A percentile compares a stretch with the other conserved stretches of the same genome.
Evolutionary conservation across 2,888 invertebrate species (phyloP).

Genomic region (Zaprionus lineosus): DNA sequence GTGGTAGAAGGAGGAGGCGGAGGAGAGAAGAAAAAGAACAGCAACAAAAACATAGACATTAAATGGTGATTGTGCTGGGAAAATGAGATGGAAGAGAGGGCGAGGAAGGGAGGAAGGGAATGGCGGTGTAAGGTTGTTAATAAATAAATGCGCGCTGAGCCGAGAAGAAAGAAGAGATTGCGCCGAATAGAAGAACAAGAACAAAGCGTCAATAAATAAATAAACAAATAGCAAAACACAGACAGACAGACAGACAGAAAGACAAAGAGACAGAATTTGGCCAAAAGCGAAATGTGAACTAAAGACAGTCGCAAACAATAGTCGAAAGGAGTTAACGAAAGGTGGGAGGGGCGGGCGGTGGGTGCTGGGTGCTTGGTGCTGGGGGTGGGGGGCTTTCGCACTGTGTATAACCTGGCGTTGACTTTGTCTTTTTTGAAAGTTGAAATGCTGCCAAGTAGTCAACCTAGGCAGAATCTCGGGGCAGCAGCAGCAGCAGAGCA

Average conservation of each 20-base stretch:
- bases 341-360: not conserved
- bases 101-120: not conserved
- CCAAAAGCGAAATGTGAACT: slow-evolving; percentile 28
- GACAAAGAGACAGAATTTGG: slow-evolving; percentile 46
- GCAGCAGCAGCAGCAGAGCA: slow-evolving; percentile 23
- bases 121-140: slow-evolving; percentile 18
- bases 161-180: slow-evolving; percentile 36
- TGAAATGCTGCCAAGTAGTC: slow-evolving; percentile 52
- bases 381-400: slow-evolving; percentile 14
- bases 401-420: slow-evolving; percentile 60
- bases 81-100: not conserved
- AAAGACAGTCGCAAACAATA: slow-evolving; percentile 14
- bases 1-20: slow-evolving; percentile 61
- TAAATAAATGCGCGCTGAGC: slow-evolving; percentile 39
- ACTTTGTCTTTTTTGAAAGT: slow-evolving; percentile 66
- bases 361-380: too few relatives aligned
- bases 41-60: slow-evolving; percentile 22
- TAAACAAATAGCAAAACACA: slow-evolving; percentile 27
- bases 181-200: slow-evolving; percentile 26
- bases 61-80: slow-evolving; percentile 36
- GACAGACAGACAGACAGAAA: slow-evolving; percentile 30
- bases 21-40: too few relatives aligned
- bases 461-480: slow-evolving; percentile 39
- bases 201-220: slow-evolving; percentile 51
- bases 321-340: not conserved